Evolutionary conservation across 1,140 invertebrate genomes (phyloP).

Genomic region (Euglossa dilemma): DNA sequence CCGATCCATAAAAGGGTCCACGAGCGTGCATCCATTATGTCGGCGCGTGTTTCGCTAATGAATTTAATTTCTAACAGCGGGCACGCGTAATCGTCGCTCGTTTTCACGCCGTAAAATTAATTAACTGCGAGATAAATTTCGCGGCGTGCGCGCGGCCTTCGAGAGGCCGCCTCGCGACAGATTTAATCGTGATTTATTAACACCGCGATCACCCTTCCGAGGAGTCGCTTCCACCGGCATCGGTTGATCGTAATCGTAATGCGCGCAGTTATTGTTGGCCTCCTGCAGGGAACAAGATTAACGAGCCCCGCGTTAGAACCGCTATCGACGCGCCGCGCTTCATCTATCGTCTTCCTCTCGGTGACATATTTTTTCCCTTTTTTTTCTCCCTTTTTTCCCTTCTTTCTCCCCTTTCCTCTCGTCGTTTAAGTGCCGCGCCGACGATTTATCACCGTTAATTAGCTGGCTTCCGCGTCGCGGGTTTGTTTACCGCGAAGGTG

Average conservation of each 20-base stretch:
- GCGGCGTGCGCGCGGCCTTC: slow-evolving; percentile 8
- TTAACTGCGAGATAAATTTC: slow-evolving; percentile 40
- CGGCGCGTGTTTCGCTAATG: slow-evolving; percentile 22
- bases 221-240: not conserved
- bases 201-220: slow-evolving; percentile 14
- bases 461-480: not conserved
- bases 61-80: slow-evolving; percentile 31
- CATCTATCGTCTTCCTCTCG: not conserved
- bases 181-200: slow-evolving; percentile 53
- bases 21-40: slow-evolving; percentile 4
- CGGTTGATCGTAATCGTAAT: slow-evolving; percentile 42
- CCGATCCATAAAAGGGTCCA: slow-evolving; percentile 7
- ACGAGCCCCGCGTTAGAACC: slow-evolving; percentile 31
- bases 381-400: not conserved
- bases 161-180: slow-evolving; percentile 31
- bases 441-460: slow-evolving; percentile 46
- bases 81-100: slow-evolving; percentile 37
- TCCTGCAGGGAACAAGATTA: slow-evolving; percentile 26
- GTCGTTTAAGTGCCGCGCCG: not conserved
- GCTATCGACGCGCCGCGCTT: slow-evolving; percentile 16
- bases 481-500: not conserved
- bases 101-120: slow-evolving; percentile 36
- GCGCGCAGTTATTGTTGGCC: slow-evolving; percentile 34
- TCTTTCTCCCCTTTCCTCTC: not conserved
- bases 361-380: slow-evolving; percentile 19